A percentile compares a stretch with the other conserved stretches of the same genome.
These are phyloP conservation scores for Anseranas semipalmata DNA, from an alignment of 2,113 vertebrate species.

Conservation along the genomic window DNA sequence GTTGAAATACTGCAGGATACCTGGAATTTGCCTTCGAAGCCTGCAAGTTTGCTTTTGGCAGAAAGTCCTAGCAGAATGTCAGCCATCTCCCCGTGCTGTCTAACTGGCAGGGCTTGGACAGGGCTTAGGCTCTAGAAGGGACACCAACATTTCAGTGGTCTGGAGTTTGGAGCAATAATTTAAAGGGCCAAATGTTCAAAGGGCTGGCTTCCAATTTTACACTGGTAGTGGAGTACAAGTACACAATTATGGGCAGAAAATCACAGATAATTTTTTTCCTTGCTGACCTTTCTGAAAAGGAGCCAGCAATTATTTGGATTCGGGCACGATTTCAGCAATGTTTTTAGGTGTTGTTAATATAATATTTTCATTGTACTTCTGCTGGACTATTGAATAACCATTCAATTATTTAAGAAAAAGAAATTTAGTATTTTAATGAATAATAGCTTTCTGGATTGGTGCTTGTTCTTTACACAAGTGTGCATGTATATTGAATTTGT, in stretches of 20 bases:
- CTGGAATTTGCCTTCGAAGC: not conserved
- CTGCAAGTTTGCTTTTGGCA: not conserved
- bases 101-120: not conserved
- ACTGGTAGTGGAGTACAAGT: not conserved
- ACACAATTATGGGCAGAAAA: conserved; percentile 41
- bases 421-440: not conserved
- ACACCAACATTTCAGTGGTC: not conserved
- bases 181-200: conserved; percentile 19
- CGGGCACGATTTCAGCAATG: conserved; percentile 17
- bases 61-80: not conserved
- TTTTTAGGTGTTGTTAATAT: conserved; percentile 51
- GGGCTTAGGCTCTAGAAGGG: not conserved
- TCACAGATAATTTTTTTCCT: conserved; percentile 31
- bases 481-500: not conserved
- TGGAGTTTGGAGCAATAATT: not conserved
- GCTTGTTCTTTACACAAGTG: not conserved
- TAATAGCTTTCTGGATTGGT: not conserved
- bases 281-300: conserved; percentile 35
- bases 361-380: conserved; percentile 46
- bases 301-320: conserved; percentile 40
- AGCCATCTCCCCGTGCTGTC: not conserved
- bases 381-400: conserved; percentile 32
- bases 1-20: not conserved
- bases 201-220: conserved; percentile 35
- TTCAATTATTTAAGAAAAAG: conserved; percentile 4